A percentile compares a stretch with the other conserved stretches of the same genome.
phyloP scores from a whole-genome alignment of 2,888 invertebrate genomes.

The Hirtodrosophila trivittata region DNA sequence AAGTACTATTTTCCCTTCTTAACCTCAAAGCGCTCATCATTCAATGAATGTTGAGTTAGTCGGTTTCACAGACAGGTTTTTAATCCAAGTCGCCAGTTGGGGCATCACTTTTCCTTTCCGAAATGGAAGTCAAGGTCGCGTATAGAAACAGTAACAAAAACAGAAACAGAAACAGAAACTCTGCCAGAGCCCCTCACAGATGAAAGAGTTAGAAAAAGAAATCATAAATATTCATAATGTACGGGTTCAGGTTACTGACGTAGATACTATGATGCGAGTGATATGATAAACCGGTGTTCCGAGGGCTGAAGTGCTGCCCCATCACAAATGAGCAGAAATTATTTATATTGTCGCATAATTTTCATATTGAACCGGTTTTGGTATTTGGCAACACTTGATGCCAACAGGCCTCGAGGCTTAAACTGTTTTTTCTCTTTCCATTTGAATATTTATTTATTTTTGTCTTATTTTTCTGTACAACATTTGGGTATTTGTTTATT shows the following conservation, averaged over 20 bases:
- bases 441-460: constrained; percentile 14
- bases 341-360: constrained; percentile 49
- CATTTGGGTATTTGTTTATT: not conserved
- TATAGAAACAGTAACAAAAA: constrained; percentile 38
- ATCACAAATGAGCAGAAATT: constrained; percentile 19
- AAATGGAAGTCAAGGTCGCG: constrained; percentile 74
- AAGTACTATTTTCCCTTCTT: too few relatives aligned
- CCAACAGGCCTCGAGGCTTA: constrained; percentile 1
- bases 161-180: constrained; percentile 17
- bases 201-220: constrained; percentile 51
- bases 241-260: constrained; percentile 39
- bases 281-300: constrained; percentile 52
- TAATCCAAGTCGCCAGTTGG: constrained; percentile 25
- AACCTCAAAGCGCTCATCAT: too few relatives aligned
- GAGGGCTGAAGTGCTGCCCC: not conserved
- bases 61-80: constrained; percentile 52
- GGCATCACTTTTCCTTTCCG: constrained; percentile 72
- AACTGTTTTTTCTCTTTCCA: not conserved
- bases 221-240: constrained; percentile 68
- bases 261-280: not conserved
- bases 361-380: constrained; percentile 58
- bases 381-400: constrained; percentile 47
- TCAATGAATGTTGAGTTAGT: too few relatives aligned
- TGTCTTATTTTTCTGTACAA: not conserved
- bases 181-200: constrained; percentile 4